A percentile compares a stretch with the other conserved stretches of the same genome.
These are phyloP conservation scores for Anguilla marmorata DNA, from an alignment of 2,797 vertebrate species.

Conservation along the genomic window DNA sequence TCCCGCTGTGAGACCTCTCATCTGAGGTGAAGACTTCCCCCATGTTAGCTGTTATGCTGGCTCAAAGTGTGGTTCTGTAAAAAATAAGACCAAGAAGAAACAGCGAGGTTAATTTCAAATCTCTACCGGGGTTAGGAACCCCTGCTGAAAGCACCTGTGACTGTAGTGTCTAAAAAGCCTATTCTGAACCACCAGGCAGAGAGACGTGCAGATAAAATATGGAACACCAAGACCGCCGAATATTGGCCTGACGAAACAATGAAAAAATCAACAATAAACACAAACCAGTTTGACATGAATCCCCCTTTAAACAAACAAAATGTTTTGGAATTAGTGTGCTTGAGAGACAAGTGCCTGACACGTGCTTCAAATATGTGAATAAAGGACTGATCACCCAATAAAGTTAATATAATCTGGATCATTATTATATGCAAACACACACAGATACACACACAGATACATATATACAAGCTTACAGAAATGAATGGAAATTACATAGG, in stretches of 20 bases:
- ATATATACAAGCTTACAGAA: too few relatives aligned
- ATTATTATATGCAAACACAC: too few relatives aligned
- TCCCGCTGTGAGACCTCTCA: slow-evolving; percentile 69
- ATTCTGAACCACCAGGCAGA: not conserved
- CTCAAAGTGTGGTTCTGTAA: slow-evolving; percentile 96
- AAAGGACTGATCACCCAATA: too few relatives aligned
- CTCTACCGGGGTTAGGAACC: not conserved
- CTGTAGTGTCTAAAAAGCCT: not conserved
- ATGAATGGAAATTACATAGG: too few relatives aligned
- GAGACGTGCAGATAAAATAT: not conserved
- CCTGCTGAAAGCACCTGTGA: not conserved
- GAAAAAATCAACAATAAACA: not conserved
- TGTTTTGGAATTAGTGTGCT: too few relatives aligned
- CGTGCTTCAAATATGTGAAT: too few relatives aligned
- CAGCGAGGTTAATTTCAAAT: slow-evolving; percentile 1
- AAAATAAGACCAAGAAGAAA: slow-evolving; percentile 24
- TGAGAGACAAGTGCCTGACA: too few relatives aligned
- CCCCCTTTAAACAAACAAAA: too few relatives aligned
- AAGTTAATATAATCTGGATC: too few relatives aligned
- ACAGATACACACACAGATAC: too few relatives aligned
- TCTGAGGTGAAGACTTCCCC: slow-evolving; percentile 60
- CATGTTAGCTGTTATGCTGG: slow-evolving; percentile 98
- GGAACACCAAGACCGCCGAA: not conserved
- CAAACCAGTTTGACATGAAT: too few relatives aligned
- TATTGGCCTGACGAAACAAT: not conserved